Conservation (phyloP, 2,888 invertebrate genomes). For the Sturmia bella region DNA sequence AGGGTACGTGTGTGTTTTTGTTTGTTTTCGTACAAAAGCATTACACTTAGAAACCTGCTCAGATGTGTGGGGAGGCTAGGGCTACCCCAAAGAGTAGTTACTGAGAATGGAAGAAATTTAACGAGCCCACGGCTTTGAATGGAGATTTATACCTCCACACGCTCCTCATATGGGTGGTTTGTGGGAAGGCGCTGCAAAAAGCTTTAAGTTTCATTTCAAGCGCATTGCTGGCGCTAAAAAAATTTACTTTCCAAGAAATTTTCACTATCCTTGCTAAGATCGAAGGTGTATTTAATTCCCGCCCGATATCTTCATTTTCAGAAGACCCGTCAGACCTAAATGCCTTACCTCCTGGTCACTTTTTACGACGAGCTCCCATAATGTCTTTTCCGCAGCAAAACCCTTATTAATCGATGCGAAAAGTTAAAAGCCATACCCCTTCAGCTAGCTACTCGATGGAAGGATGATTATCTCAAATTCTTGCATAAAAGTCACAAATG, state of each 20-base stretch:
- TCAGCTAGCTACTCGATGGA: background rate
- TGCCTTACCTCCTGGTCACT: conserved; percentile 3
- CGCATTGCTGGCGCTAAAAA: background rate
- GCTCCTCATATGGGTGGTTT: conserved; percentile 27
- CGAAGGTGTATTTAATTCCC: background rate
- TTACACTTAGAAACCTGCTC: no score
- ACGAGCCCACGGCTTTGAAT: background rate
- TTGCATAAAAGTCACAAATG: background rate
- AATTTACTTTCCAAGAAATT: background rate
- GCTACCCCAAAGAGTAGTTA: background rate
- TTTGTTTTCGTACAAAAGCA: no score
- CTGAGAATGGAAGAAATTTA: background rate
- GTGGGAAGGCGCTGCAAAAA: conserved; percentile 9
- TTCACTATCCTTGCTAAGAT: background rate
- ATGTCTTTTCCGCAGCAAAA: background rate
- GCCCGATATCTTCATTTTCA: background rate
- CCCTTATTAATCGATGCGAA: background rate
- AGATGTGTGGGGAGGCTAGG: no score
- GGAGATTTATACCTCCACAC: conserved; percentile 7
- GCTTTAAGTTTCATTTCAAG: background rate
- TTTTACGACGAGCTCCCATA: background rate
- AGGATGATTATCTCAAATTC: background rate
- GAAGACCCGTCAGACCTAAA: background rate
- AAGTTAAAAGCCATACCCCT: background rate
- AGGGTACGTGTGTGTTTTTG: background rate